phyloP scores from a whole-genome alignment of 2,113 vertebrate species.

The Lophura nycthemera region DNA sequence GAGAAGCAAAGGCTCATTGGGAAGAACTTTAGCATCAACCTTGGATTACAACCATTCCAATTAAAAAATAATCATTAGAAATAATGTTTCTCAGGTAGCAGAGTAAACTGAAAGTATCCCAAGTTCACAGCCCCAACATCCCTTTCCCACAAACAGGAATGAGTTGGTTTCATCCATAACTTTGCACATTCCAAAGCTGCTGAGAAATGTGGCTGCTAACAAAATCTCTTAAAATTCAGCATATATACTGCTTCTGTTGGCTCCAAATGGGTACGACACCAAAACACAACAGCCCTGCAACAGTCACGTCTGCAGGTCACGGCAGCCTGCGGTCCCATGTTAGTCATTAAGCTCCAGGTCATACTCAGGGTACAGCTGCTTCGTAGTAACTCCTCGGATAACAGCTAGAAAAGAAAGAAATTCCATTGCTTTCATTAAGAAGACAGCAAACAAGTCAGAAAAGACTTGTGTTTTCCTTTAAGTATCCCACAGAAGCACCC shows the following conservation, averaged over 20 bases:
- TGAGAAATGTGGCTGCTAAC: not conserved
- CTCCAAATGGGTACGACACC: not conserved
- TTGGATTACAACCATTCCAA: not conserved
- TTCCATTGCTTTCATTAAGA: not conserved
- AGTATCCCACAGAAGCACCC: not conserved
- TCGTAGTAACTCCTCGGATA: constrained; percentile 90
- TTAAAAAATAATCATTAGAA: not conserved
- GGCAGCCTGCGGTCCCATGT: not conserved
- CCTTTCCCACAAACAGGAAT: not conserved
- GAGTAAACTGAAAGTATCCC: not conserved
- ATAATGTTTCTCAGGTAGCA: not conserved
- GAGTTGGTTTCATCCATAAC: not conserved
- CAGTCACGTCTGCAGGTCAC: not conserved
- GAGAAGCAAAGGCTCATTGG: not conserved
- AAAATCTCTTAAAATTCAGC: not conserved
- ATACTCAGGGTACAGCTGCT: constrained; percentile 90
- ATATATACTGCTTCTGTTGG: not conserved
- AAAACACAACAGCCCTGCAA: not conserved
- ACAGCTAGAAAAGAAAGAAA: constrained; percentile 77
- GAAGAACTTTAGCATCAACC: not conserved
- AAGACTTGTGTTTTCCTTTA: not conserved
- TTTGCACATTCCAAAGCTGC: not conserved
- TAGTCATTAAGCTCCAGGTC: constrained; percentile 90
- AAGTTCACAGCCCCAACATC: not conserved
- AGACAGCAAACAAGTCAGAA: not conserved